Evolutionary conservation across 2,113 vertebrate genomes (phyloP).

Genomic region (Gymnarchus niloticus): DNA sequence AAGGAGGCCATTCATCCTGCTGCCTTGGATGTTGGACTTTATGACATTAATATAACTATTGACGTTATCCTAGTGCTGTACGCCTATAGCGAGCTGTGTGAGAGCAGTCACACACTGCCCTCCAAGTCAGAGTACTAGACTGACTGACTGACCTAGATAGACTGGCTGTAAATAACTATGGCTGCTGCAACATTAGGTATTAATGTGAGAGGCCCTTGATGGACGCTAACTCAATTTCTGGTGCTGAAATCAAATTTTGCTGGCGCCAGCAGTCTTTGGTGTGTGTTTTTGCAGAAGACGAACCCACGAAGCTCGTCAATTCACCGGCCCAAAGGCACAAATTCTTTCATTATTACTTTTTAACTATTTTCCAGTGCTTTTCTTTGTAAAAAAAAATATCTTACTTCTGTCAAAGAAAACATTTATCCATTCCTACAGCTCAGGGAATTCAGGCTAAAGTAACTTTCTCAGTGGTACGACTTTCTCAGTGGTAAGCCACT

Average conservation of each 20-base stretch:
- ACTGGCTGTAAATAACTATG: slow-evolving; percentile 42
- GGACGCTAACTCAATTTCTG: slow-evolving; percentile 70
- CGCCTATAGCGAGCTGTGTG: not conserved
- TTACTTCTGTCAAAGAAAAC: not conserved
- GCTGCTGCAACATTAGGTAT: slow-evolving; percentile 63
- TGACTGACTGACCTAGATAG: slow-evolving; percentile 9
- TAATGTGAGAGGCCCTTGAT: slow-evolving; percentile 68
- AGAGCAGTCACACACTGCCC: not conserved
- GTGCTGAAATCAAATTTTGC: slow-evolving; percentile 71
- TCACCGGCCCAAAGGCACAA: not conserved
- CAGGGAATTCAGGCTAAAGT: not conserved
- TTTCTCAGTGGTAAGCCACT: too few species aligned
- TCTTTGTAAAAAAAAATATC: not conserved
- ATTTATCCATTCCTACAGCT: not conserved
- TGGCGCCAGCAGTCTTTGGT: slow-evolving; percentile 61
- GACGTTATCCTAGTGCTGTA: not conserved
- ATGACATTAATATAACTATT: not conserved
- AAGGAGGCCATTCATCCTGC: not conserved
- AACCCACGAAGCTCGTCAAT: slow-evolving; percentile 30
- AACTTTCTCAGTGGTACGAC: not conserved
- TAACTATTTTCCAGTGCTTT: not conserved
- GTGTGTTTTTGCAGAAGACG: slow-evolving; percentile 58
- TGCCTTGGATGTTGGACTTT: not conserved
- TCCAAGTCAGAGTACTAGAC: not conserved
- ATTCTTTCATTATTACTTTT: too few species aligned